Percentiles rank a stretch among this genome's conserved stretches.
Evolutionary conservation across 2,113 vertebrate species (phyloP).

Genomic region (Zeus faber): DNA sequence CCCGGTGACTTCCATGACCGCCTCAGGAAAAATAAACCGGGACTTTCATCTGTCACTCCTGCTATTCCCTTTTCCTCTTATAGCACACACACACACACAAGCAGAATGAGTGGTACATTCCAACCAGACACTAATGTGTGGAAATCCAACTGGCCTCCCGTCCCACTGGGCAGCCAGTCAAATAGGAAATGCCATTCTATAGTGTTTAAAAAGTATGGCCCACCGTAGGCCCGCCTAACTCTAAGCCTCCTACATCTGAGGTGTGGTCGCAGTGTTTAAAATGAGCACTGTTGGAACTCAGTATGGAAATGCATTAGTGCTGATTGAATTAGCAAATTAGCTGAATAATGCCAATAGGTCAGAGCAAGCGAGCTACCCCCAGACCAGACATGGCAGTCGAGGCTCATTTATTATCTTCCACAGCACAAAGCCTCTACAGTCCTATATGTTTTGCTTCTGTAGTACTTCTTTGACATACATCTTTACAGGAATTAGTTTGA

Average conservation of each 20-base stretch:
- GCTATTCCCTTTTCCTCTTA: conserved; percentile 21
- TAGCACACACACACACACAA: conserved; percentile 7
- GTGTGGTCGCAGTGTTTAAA: neutral
- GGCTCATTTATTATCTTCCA: no score
- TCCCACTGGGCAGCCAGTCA: conserved; percentile 2
- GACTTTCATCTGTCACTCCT: conserved; percentile 54
- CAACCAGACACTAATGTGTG: no score
- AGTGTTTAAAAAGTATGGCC: neutral
- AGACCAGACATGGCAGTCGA: no score
- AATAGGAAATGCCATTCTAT: conserved; percentile 1
- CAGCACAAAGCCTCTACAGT: no score
- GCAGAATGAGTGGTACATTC: neutral
- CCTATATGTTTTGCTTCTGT: no score
- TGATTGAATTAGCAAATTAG: no score
- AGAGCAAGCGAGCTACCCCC: no score
- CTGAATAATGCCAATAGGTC: no score
- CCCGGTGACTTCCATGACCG: neutral
- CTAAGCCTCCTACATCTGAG: neutral
- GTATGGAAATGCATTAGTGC: conserved; percentile 5
- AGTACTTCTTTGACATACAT: no score
- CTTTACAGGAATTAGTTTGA: no score
- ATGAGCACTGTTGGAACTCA: conserved; percentile 1
- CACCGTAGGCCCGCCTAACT: neutral
- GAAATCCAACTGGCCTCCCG: neutral
- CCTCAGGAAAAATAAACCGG: conserved; percentile 49